Evolutionary conservation across 1,140 invertebrate species (phyloP), one percentile per base, ranked within the genome.

Genomic region (Nilaparvata lugens): DNA sequence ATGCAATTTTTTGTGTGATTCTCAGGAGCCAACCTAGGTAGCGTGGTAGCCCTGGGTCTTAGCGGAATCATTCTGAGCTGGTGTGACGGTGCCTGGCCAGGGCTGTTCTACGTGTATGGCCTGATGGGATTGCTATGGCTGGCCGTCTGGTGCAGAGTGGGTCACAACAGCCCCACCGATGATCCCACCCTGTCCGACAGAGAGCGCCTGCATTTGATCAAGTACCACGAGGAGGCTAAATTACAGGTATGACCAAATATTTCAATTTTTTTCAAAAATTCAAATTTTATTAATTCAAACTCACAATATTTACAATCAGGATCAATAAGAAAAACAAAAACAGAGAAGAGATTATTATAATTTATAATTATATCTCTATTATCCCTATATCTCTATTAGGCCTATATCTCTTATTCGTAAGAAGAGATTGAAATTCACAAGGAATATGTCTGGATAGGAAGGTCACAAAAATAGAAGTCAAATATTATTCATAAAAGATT

Each of bases 81-180:
- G 4, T 14, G 59, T 0, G 63, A 68, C 23, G 78, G 78, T 3
- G 38, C 16, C 2, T 83, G 81, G 81, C 75, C 78, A 0, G 70
- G 74, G 0, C 73, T 77, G 0, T 83, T 81, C 65, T 82, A 80
- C 71, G 64, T 73, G 0, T 79, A 80, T 66, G 84, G 84, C 65
- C 65, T 68, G 19, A 51, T 74, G 1, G 77, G 77, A 23, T 14
- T 80, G 0, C 4, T 75, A 0, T 71, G 68, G 59, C 74, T 73
- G 40, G 25, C 67, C 0, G 43, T 79, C 0, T 72, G 85, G 80
- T 77, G 82, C 3, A 55, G 86, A 13, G 67, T 87, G 18, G 87
- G 85, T 72, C 88, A 85, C 73, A 86, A 81, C 63, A 81, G 84
- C 62, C 93, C 93, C 7, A 78, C 78, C 40, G 75, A 81, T 24